phyloP scores from a whole-genome alignment of 2,113 vertebrate genomes.

The Aldabrachelys gigantea region DNA sequence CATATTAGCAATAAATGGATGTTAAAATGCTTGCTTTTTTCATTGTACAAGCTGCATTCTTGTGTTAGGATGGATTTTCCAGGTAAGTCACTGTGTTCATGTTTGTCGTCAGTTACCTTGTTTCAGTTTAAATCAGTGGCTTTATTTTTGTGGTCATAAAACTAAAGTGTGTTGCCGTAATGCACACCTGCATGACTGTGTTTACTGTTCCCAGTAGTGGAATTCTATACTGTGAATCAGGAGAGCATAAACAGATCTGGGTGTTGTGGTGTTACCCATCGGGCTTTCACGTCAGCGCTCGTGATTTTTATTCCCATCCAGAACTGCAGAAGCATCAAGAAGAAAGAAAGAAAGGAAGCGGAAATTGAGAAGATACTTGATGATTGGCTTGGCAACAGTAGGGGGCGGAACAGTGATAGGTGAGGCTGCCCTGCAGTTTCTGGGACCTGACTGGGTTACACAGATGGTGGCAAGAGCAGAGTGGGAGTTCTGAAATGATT shows the following conservation, averaged over 20 bases:
- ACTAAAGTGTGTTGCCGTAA: slow-evolving; percentile 7
- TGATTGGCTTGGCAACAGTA: slow-evolving; percentile 93
- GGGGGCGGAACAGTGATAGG: slow-evolving; percentile 94
- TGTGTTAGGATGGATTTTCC: slow-evolving; percentile 62
- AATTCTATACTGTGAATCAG: neutral
- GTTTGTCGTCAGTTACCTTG: slow-evolving; percentile 25
- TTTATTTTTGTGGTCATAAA: slow-evolving; percentile 22
- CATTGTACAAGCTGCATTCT: slow-evolving; percentile 70
- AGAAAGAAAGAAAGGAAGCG: slow-evolving; percentile 86
- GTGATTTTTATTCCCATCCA: slow-evolving; percentile 57
- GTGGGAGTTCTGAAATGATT: neutral
- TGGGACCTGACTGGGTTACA: neutral
- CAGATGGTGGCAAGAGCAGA: neutral
- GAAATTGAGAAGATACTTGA: slow-evolving; percentile 90
- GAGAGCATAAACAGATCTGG: slow-evolving; percentile 2
- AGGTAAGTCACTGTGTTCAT: slow-evolving; percentile 76
- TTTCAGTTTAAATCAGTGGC: slow-evolving; percentile 36
- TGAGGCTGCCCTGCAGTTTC: slow-evolving; percentile 64
- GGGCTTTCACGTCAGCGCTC: neutral
- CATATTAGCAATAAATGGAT: neutral
- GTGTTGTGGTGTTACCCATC: neutral
- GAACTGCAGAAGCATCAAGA: slow-evolving; percentile 84
- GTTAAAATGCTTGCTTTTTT: slow-evolving; percentile 52
- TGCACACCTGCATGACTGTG: slow-evolving; percentile 26
- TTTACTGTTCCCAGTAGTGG: neutral